Percentiles rank a stretch among this genome's conserved stretches.
These are phyloP conservation scores for Rhinolophus ferrumequinum DNA, from an alignment of 2,113 vertebrate species.

Conservation along the genomic window DNA sequence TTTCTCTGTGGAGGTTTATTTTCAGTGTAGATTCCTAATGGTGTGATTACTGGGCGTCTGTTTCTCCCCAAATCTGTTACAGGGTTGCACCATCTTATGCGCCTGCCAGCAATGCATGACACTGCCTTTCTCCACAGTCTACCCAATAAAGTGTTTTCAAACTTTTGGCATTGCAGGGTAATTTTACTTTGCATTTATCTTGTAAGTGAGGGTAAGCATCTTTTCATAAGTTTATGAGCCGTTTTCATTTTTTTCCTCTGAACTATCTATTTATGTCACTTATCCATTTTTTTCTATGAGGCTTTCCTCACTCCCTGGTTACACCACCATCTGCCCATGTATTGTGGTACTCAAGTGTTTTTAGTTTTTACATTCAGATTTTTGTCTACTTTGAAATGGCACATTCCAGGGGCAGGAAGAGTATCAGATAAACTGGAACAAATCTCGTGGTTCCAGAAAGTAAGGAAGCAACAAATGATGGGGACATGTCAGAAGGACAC, in stretches of 20 bases:
- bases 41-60: background rate
- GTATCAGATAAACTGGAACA: background rate
- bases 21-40: background rate
- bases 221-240: background rate
- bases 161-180: background rate
- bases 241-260: background rate
- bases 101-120: background rate
- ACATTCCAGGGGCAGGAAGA: background rate
- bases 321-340: background rate
- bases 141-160: background rate
- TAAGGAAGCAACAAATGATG: background rate
- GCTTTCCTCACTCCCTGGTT: background rate
- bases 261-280: background rate
- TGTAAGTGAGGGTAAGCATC: background rate
- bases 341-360: background rate
- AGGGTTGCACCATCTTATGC: background rate
- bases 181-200: background rate
- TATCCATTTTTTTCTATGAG: background rate
- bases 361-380: background rate
- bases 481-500: background rate
- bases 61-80: background rate
- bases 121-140: background rate
- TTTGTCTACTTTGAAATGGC: background rate
- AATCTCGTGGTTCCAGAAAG: background rate
- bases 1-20: conserved; percentile 17